Evolutionary conservation across 2,888 invertebrate species (phyloP).

Genomic region (Drosophila paracracens): DNA sequence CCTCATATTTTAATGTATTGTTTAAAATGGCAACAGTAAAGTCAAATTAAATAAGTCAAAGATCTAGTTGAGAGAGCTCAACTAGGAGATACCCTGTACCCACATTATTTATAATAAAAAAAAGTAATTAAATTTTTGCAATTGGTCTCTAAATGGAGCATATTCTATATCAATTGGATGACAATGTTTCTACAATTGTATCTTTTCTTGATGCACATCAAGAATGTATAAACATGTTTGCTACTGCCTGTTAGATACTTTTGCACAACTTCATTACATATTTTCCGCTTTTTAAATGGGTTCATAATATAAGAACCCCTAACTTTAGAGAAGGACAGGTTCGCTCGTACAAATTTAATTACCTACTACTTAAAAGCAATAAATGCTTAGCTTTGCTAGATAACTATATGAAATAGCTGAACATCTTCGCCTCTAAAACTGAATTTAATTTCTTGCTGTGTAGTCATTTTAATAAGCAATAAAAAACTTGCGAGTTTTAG

Average conservation of each 20-base stretch:
- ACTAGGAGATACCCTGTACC: background rate
- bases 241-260: background rate
- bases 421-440: background rate
- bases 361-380: background rate
- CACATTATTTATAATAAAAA: background rate
- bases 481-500: conserved; percentile 25
- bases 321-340: background rate
- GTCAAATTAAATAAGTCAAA: background rate
- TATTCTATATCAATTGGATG: background rate
- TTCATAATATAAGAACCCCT: background rate
- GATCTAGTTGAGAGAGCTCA: background rate
- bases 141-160: background rate
- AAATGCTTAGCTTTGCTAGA: background rate
- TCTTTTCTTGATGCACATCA: background rate
- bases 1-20: background rate
- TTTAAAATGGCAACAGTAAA: background rate
- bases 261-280: background rate
- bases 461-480: conserved; percentile 39
- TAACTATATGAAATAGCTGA: background rate
- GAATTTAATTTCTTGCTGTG: conserved; percentile 44
- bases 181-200: background rate
- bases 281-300: background rate
- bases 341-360: background rate
- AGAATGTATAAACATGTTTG: background rate
- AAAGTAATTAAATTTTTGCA: background rate